Percentiles rank a stretch among this genome's conserved stretches.
These are phyloP conservation scores for Melopsittacus undulatus DNA, from an alignment of 2,797 vertebrate genomes.

Conservation along the genomic window DNA sequence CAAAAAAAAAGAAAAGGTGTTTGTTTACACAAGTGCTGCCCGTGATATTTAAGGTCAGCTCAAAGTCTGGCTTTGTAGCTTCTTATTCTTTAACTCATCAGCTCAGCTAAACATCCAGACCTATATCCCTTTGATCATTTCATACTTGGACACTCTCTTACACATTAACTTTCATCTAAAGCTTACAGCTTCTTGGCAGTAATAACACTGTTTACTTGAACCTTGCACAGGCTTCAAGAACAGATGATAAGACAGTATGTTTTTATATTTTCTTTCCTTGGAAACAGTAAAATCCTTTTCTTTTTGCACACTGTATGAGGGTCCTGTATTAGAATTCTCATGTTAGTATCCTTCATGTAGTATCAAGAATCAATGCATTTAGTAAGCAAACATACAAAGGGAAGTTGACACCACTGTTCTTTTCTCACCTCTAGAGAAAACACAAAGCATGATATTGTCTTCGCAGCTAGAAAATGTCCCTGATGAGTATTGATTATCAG, in stretches of 20 bases:
- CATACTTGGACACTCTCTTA: slow-evolving; percentile 12
- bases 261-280: not conserved
- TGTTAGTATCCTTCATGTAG: not conserved
- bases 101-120: not conserved
- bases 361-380: not conserved
- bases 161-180: not conserved
- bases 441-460: not conserved
- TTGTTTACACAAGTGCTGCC: not conserved
- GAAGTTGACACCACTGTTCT: not conserved
- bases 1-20: not conserved
- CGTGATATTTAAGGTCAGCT: not conserved
- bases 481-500: not conserved
- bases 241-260: not conserved
- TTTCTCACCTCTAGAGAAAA: not conserved
- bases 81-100: not conserved
- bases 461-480: not conserved
- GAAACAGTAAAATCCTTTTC: not conserved
- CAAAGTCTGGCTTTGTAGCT: slow-evolving; percentile 2
- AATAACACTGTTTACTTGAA: not conserved
- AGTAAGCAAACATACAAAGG: not conserved
- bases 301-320: not conserved
- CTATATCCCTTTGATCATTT: slow-evolving; percentile 19
- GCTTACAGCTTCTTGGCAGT: slow-evolving; percentile 33
- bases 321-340: not conserved
- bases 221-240: not conserved